Evolutionary conservation across 2,888 invertebrate genomes (phyloP).

Genomic region (Morinoia aosen): DNA sequence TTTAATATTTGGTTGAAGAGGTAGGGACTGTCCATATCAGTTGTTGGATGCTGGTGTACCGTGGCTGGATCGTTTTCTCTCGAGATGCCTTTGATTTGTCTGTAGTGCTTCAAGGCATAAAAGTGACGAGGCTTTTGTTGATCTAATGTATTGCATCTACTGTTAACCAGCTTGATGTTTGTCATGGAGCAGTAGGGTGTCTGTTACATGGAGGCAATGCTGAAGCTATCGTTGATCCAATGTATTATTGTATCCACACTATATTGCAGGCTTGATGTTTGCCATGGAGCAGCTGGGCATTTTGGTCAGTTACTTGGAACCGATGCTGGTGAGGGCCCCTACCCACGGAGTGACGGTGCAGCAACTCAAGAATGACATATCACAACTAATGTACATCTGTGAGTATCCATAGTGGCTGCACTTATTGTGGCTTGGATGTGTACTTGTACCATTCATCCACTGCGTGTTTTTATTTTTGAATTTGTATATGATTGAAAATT

Average conservation of each 20-base stretch:
- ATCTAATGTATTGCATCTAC: slow-evolving; percentile 54
- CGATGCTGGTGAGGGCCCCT: slow-evolving; percentile 56
- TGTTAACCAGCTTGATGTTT: background rate
- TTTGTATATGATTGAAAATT: too few relatives aligned
- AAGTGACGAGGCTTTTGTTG: background rate
- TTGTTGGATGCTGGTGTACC: too few relatives aligned
- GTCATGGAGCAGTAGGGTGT: slow-evolving; percentile 50
- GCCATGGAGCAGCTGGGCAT: slow-evolving; percentile 60
- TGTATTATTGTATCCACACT: background rate
- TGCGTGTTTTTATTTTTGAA: too few relatives aligned
- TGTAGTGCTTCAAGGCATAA: too few relatives aligned
- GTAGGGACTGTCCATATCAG: too few relatives aligned
- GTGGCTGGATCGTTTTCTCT: too few relatives aligned
- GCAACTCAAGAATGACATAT: slow-evolving; percentile 63
- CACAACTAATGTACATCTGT: slow-evolving; percentile 67
- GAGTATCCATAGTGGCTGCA: background rate
- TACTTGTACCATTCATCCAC: too few relatives aligned
- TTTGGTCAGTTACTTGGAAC: slow-evolving; percentile 63
- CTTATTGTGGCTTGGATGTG: too few relatives aligned
- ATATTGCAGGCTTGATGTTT: slow-evolving; percentile 27
- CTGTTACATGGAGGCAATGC: background rate
- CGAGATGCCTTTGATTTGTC: too few relatives aligned
- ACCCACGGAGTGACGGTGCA: slow-evolving; percentile 1
- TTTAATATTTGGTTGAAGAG: too few relatives aligned
- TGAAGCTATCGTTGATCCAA: background rate